These are phyloP conservation scores for Sapayoa aenigma DNA, from an alignment of 2,113 vertebrate genomes.

Conservation along the genomic window DNA sequence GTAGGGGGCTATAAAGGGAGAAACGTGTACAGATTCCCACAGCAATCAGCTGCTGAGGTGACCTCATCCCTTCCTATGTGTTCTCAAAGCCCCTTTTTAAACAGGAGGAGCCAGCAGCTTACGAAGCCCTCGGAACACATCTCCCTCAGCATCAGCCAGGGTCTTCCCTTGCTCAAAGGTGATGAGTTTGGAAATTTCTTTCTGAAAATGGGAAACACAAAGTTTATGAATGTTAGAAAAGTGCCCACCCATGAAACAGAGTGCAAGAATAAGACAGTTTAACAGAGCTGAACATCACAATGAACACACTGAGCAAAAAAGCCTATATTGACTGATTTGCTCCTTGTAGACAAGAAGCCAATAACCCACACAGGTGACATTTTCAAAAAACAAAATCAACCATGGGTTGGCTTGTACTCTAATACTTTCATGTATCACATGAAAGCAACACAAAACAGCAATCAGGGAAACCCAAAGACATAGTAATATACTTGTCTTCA, in stretches of 20 bases:
- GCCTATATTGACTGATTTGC: not conserved
- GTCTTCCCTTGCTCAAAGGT: slow-evolving; percentile 96
- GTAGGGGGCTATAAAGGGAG: not conserved
- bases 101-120: slow-evolving; percentile 70
- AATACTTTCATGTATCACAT: not conserved
- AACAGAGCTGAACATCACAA: not conserved
- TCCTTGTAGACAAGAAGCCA: not conserved
- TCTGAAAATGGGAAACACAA: slow-evolving; percentile 77
- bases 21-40: not conserved
- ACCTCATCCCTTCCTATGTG: not conserved
- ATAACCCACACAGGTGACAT: not conserved
- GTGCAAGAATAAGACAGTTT: not conserved
- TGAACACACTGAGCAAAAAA: not conserved
- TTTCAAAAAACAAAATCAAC: not conserved
- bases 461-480: not conserved
- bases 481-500: not conserved
- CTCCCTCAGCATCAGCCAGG: slow-evolving; percentile 94
- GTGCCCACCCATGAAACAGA: not conserved
- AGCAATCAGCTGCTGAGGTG: not conserved
- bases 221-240: not conserved
- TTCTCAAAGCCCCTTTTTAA: slow-evolving; percentile 26
- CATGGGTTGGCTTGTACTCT: not conserved
- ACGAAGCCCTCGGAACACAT: slow-evolving; percentile 97
- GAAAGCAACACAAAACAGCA: not conserved
- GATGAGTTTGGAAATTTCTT: slow-evolving; percentile 91